Base-by-base conservation (phyloP, 1,140 invertebrate species). In the Leptoteleia sp. region DNA sequence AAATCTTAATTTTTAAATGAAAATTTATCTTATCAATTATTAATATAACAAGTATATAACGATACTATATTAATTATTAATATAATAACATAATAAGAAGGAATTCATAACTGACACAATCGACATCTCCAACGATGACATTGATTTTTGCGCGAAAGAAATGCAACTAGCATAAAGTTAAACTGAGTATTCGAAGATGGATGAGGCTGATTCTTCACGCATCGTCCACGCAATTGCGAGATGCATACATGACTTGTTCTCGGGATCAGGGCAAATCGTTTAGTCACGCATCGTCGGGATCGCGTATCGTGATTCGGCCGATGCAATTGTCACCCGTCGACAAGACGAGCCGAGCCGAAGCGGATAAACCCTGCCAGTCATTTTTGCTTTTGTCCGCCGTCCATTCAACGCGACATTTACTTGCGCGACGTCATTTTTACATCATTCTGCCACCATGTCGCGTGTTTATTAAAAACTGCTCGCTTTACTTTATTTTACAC, bases 181-280 rank as follows among this genome's bases (percentile, higher is more conserved):
- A 9, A 15, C 7, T 9, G 8, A 45, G 8, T n/a, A 42, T 17
- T 45, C 17, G 35, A 76, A 80, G 82, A 82, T 81, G 65, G 79
- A 84, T 81, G 76, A 76, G 57, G 17, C 19, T 22, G 71, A 83
- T 83, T 82, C 47, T 83, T 79, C 76, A 81, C 76, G 79, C 73
- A 64, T 52, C 48, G 38, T 62, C 59, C 48, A 15, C 45, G 45
- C 54, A 12, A 70, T 70, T 35, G 31, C 62, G 43, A 59, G 25
- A n/a, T 35, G 12, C 54, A 37, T 42, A 42, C 43, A 42, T 25
- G 40, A 52, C 16, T 43, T 31, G 47, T 25, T 62, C 68, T 31
- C 38, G 47, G 22, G 27, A 50, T 61, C 68, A 38, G 15, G 55
- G 31, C 68, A 19, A 62, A 72, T 72, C 68, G 37, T 43, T 72